Evolutionary conservation across 1,140 invertebrate genomes (phyloP).

Genomic region (Drosophila insularis): DNA sequence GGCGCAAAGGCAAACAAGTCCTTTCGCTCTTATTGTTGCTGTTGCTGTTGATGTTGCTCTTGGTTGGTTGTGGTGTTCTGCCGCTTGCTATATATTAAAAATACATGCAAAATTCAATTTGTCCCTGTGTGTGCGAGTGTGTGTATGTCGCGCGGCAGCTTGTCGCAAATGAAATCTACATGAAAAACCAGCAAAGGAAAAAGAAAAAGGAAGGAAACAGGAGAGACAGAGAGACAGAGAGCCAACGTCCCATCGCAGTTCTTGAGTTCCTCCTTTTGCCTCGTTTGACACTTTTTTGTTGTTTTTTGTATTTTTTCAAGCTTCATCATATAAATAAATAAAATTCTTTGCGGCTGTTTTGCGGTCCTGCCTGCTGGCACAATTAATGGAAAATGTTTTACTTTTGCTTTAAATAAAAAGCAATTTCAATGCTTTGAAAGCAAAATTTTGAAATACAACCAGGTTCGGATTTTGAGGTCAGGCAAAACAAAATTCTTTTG

Average conservation of each 20-base stretch:
- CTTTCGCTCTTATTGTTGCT: conserved; percentile 18
- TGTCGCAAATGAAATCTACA: conserved; percentile 76
- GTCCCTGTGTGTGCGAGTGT: conserved; percentile 49
- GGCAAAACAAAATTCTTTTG: background rate
- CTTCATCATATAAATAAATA: conserved; percentile 63
- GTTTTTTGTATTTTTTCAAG: background rate
- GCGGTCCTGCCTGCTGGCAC: conserved; percentile 44
- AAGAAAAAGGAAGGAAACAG: conserved; percentile 15
- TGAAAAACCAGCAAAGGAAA: conserved; percentile 43
- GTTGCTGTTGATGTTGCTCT: conserved; percentile 35
- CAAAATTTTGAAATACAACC: background rate
- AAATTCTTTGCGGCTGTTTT: conserved; percentile 72
- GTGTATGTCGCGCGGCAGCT: conserved; percentile 73
- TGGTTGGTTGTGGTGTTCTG: conserved; percentile 32
- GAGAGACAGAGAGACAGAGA: background rate
- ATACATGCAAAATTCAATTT: conserved; percentile 80
- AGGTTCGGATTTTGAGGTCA: background rate
- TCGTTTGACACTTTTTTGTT: conserved; percentile 60
- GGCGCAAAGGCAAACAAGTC: conserved; percentile 43
- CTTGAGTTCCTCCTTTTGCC: conserved; percentile 23
- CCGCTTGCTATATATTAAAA: conserved; percentile 71
- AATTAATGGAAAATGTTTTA: conserved; percentile 70
- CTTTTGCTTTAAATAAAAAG: conserved; percentile 56
- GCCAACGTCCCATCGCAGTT: background rate
- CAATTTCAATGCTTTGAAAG: conserved; percentile 68